These are phyloP conservation scores for Dromaius novaehollandiae DNA, from an alignment of 2,113 vertebrate genomes.

Conservation along the genomic window DNA sequence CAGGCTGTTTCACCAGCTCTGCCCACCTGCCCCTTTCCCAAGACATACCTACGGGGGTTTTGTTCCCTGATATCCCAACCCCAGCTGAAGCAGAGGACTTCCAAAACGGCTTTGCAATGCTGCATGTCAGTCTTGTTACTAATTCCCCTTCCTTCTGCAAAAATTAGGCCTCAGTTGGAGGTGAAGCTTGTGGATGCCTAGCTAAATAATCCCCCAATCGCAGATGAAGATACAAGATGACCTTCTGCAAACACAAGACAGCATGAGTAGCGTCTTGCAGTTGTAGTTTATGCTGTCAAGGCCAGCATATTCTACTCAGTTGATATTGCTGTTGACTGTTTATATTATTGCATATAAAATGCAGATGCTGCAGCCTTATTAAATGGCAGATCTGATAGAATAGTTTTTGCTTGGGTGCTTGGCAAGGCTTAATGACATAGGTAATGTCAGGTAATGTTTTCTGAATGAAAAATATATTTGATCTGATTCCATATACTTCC, in stretches of 20 bases:
- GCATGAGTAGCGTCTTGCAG: neutral
- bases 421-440: neutral
- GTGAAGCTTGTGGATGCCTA: neutral
- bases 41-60: neutral
- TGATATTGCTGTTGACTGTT: neutral
- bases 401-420: neutral
- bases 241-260: neutral
- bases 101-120: neutral
- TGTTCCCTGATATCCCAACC: neutral
- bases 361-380: neutral
- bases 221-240: neutral
- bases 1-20: neutral
- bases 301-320: neutral
- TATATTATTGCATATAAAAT: neutral
- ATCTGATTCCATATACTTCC: neutral
- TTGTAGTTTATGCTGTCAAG: neutral
- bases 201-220: neutral
- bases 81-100: neutral
- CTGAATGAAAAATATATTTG: neutral
- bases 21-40: neutral
- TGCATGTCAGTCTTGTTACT: neutral
- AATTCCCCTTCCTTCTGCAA: neutral
- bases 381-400: neutral
- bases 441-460: neutral
- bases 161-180: neutral